Percentiles rank a stretch among this genome's conserved stretches.
phyloP scores from a whole-genome alignment of 1,140 invertebrate genomes.

The Drosophila tropicalis region DNA sequence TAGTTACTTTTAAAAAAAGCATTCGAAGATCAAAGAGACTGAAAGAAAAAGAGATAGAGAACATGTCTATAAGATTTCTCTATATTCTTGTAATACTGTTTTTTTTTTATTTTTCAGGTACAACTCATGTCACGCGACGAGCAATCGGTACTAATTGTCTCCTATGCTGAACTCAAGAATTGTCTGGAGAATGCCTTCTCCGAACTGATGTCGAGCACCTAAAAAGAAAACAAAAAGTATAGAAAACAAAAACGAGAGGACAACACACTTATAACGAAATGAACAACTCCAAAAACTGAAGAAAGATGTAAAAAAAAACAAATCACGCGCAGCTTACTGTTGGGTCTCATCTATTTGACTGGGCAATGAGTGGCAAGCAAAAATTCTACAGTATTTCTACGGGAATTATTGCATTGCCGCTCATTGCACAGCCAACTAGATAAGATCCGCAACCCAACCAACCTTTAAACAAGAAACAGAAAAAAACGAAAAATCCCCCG shows the following conservation, averaged over 20 bases:
- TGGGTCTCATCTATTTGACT: neutral
- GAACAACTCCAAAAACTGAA: constrained; percentile 44
- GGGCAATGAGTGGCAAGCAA: neutral
- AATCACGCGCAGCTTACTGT: constrained; percentile 64
- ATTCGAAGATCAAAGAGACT: too few species aligned
- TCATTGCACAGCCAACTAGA: neutral
- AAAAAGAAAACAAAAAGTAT: constrained; percentile 39
- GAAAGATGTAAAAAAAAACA: constrained; percentile 6
- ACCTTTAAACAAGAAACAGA: neutral
- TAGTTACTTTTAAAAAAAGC: too few species aligned
- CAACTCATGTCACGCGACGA: constrained; percentile 97
- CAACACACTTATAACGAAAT: constrained; percentile 1
- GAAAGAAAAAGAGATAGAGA: neutral
- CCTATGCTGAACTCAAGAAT: constrained; percentile 96
- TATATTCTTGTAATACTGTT: too few species aligned
- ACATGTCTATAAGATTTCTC: neutral
- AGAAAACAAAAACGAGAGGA: constrained; percentile 7
- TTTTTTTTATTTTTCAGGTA: constrained; percentile 86
- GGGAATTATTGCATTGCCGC: neutral
- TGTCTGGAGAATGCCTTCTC: constrained; percentile 96
- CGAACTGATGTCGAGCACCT: constrained; percentile 88
- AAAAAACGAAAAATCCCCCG: neutral
- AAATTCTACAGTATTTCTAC: neutral
- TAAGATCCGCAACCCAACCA: neutral
- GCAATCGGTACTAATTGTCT: constrained; percentile 97